These are phyloP conservation scores for Xiphophorus hellerii DNA, from an alignment of 2,113 vertebrate genomes.

Conservation along the genomic window DNA sequence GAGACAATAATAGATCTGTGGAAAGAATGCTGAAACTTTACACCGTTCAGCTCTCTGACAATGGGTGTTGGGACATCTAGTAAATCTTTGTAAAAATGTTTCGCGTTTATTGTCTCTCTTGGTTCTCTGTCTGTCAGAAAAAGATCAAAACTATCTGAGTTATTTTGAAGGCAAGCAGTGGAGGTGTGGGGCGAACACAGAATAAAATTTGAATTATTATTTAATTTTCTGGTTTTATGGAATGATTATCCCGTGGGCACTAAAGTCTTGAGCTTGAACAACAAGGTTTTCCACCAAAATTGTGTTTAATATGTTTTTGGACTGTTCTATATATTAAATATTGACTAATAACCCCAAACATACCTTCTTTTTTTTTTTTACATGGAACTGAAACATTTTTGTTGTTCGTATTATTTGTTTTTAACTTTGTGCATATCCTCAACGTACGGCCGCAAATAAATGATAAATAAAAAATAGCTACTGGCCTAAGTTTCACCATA, in stretches of 20 bases:
- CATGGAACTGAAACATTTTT: too few relatives aligned
- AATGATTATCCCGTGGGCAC: neutral
- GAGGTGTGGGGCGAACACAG: too few relatives aligned
- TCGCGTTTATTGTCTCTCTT: neutral
- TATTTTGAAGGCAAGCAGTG: neutral
- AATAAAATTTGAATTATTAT: neutral
- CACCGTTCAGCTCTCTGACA: constrained; percentile 16
- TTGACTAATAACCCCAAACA: too few relatives aligned
- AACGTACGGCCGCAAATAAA: too few relatives aligned
- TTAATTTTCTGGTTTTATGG: neutral
- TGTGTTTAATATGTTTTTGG: too few relatives aligned
- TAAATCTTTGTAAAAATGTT: neutral
- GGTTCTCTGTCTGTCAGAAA: neutral
- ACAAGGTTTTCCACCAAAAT: neutral
- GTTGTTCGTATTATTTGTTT: too few relatives aligned
- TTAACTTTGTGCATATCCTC: too few relatives aligned
- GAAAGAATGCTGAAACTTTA: constrained; percentile 61
- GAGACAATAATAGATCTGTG: constrained; percentile 28
- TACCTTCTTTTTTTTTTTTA: too few relatives aligned
- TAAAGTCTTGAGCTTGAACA: neutral
- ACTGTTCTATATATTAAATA: too few relatives aligned
- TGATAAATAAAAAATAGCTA: too few relatives aligned
- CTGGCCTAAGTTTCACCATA: too few relatives aligned
- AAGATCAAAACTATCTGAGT: too few relatives aligned
- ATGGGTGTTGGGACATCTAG: constrained; percentile 5